Conservation (phyloP, 2,113 vertebrate genomes). For the Corydoras sp. region DNA sequence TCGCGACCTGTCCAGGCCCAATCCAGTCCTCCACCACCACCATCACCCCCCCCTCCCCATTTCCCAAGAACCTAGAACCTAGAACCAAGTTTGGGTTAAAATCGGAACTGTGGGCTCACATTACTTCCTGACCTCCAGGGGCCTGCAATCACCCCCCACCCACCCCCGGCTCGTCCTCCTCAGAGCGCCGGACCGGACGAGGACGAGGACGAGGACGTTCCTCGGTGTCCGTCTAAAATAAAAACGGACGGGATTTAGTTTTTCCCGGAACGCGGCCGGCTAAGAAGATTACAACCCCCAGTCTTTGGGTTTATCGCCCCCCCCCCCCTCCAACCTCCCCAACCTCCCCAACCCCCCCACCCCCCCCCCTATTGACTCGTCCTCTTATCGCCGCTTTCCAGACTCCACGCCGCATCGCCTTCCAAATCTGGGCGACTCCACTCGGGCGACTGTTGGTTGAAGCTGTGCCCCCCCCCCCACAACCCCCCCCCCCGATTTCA, state of each 20-base stretch:
- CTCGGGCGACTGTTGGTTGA: constrained; percentile 48
- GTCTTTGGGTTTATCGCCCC: constrained; percentile 70
- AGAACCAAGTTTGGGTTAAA: no score
- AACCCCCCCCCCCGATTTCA: no score
- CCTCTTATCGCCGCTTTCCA: constrained; percentile 73
- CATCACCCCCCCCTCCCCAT: no score
- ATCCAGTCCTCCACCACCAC: no score
- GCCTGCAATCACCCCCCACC: background rate
- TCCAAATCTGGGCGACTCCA: constrained; percentile 49
- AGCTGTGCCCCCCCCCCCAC: no score
- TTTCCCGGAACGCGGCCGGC: constrained; percentile 62
- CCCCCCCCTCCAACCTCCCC: constrained; percentile 57
- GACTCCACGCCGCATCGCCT: constrained; percentile 61
- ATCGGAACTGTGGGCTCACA: no score
- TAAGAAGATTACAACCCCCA: constrained; percentile 70
- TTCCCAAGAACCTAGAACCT: no score
- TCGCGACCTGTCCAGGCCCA: no score
- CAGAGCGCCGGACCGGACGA: no score
- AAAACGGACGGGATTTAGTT: constrained; percentile 56
- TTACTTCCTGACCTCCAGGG: no score
- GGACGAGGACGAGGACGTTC: constrained; percentile 51
- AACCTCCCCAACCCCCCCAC: constrained; percentile 57
- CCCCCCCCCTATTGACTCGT: constrained; percentile 59
- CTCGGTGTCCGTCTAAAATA: constrained; percentile 61
- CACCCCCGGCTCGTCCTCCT: no score